These are phyloP conservation scores for Erpobdella octoculata DNA, from an alignment of 2,888 invertebrate genomes.

Conservation along the genomic window DNA sequence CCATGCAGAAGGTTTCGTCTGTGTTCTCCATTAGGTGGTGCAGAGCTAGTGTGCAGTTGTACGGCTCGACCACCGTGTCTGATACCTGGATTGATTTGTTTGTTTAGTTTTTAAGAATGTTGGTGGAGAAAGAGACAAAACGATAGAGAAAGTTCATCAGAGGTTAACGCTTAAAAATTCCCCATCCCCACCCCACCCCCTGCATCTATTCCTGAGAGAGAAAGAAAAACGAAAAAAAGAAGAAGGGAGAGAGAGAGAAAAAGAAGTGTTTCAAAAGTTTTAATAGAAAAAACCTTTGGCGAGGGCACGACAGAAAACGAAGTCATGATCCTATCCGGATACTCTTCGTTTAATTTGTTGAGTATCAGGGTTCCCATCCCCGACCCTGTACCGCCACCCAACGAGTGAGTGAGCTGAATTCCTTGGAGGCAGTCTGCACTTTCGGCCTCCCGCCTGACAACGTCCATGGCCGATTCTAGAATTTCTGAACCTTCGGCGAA, in stretches of 20 bases:
- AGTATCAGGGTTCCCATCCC: constrained; percentile 72
- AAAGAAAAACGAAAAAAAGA: too few species aligned
- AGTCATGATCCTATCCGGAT: constrained; percentile 95
- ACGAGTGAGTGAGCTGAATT: constrained; percentile 56
- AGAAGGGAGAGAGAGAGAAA: too few species aligned
- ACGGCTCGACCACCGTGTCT: constrained; percentile 64
- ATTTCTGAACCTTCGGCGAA: constrained; percentile 49
- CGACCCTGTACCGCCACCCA: constrained; percentile 59
- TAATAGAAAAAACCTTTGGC: constrained; percentile 60
- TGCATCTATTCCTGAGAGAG: too few species aligned
- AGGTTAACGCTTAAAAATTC: too few species aligned
- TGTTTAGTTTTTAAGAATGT: background rate
- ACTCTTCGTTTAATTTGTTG: constrained; percentile 90
- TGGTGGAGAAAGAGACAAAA: background rate
- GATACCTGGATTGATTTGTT: constrained; percentile 62
- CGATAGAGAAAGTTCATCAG: background rate
- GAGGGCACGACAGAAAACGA: constrained; percentile 86
- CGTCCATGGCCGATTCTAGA: constrained; percentile 47
- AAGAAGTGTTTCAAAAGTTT: too few species aligned
- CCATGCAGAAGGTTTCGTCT: constrained; percentile 56
- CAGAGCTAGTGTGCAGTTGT: constrained; percentile 73
- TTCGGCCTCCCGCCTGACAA: constrained; percentile 48
- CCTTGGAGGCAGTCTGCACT: constrained; percentile 49
- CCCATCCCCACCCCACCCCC: too few species aligned
- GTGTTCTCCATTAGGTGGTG: constrained; percentile 56